phyloP scores from a whole-genome alignment of 2,113 vertebrate species.

The Macroglossus sobrinus region DNA sequence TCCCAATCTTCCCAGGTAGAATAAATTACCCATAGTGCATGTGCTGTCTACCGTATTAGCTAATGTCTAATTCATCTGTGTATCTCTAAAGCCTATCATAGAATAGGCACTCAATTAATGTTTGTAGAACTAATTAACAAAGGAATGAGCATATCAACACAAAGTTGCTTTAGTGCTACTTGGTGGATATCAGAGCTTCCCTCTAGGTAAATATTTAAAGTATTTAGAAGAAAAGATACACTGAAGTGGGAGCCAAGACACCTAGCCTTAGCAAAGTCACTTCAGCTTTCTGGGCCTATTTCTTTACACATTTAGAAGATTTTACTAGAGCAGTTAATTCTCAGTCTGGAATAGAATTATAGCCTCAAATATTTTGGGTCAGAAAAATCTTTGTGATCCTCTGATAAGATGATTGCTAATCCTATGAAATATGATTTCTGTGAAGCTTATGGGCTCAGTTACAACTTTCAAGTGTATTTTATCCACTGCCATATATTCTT shows the following conservation, averaged over 20 bases:
- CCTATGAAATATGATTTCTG: background rate
- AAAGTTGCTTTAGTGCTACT: background rate
- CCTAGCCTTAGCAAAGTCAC: background rate
- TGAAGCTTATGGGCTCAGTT: background rate
- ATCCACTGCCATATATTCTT: background rate
- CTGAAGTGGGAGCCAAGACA: background rate
- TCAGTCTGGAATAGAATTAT: background rate
- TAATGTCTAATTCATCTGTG: background rate
- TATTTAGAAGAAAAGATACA: background rate
- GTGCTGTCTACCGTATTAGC: background rate
- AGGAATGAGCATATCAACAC: background rate
- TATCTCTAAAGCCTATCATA: background rate
- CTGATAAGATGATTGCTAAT: constrained; percentile 8
- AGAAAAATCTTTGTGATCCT: constrained; percentile 21
- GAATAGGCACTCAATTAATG: background rate
- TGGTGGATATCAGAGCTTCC: background rate
- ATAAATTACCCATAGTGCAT: background rate
- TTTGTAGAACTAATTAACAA: background rate
- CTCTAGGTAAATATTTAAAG: background rate
- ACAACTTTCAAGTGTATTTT: background rate
- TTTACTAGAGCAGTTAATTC: background rate
- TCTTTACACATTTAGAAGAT: background rate
- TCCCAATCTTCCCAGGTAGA: background rate
- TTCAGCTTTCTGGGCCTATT: constrained; percentile 25
- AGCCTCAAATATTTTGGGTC: constrained; percentile 3